A percentile compares a stretch with the other conserved stretches of the same genome.
phyloP scores from a whole-genome alignment of 2,888 invertebrate genomes.

The Galerucella nymphaeae region DNA sequence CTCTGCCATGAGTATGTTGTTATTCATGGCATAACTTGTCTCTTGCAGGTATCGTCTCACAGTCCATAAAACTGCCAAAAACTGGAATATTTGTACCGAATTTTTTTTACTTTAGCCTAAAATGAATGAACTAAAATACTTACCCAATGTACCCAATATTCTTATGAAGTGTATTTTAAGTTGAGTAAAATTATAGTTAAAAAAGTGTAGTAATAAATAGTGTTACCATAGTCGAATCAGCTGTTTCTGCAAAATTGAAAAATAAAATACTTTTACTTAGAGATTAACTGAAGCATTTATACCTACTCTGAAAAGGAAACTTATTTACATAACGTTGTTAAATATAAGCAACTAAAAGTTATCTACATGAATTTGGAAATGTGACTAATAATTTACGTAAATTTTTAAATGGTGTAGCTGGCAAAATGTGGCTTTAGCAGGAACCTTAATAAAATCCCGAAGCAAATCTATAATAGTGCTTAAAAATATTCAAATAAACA shows the following conservation, averaged over 20 bases:
- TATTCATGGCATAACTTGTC: no score
- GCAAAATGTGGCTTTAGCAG: no score
- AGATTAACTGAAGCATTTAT: neutral
- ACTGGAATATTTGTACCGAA: no score
- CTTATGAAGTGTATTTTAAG: neutral
- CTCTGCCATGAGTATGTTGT: no score
- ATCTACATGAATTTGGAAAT: constrained; percentile 23
- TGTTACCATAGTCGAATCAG: constrained; percentile 17
- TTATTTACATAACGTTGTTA: constrained; percentile 29
- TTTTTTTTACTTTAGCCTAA: no score
- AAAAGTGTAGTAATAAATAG: neutral
- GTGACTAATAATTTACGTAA: constrained; percentile 27
- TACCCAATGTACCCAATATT: no score
- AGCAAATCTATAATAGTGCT: no score
- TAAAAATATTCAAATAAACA: no score
- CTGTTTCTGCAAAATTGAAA: constrained; percentile 16
- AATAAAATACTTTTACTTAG: neutral
- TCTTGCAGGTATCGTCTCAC: no score
- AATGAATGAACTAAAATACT: no score
- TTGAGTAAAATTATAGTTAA: neutral
- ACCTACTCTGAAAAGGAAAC: neutral
- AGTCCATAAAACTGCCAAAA: no score
- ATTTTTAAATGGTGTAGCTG: neutral
- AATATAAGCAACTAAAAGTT: constrained; percentile 30
- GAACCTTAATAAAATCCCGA: no score